A percentile compares a stretch with the other conserved stretches of the same genome.
These are phyloP conservation scores for Ictalurus punctatus DNA, from an alignment of 2,113 vertebrate genomes.

Conservation along the genomic window DNA sequence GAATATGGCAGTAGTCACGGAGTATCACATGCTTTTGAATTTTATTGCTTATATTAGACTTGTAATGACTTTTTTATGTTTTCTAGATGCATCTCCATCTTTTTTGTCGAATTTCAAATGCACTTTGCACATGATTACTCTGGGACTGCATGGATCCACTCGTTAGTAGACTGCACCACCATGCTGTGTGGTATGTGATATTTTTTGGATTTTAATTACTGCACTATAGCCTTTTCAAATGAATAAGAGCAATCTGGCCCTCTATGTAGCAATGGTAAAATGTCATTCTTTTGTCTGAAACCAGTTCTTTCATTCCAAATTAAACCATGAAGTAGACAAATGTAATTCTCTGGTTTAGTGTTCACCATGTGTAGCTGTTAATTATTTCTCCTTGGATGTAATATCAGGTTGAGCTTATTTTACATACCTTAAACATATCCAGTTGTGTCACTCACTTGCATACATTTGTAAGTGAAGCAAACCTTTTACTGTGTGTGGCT, in stretches of 20 bases:
- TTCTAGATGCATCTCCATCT: conserved; percentile 91
- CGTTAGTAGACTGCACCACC: conserved; percentile 89
- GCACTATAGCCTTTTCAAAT: not conserved
- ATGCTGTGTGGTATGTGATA: conserved; percentile 89
- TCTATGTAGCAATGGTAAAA: not conserved
- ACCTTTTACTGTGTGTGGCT: not conserved
- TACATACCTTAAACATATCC: not conserved
- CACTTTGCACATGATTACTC: conserved; percentile 89
- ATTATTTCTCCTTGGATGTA: not conserved
- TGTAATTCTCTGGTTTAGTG: not conserved
- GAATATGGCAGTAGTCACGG: not conserved
- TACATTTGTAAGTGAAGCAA: conserved; percentile 3
- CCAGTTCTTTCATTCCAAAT: not conserved
- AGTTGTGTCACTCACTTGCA: not conserved
- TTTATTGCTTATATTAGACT: conserved; percentile 10
- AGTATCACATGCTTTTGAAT: not conserved
- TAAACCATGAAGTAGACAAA: not conserved
- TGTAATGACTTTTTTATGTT: conserved; percentile 14
- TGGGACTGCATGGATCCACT: conserved; percentile 94
- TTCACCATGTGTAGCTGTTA: not conserved
- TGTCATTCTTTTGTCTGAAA: not conserved
- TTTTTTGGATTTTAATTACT: not conserved
- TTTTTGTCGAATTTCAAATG: conserved; percentile 94
- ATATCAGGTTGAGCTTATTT: not conserved
- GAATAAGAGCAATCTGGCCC: not conserved